A percentile compares a stretch with the other conserved stretches of the same genome.
phyloP scores from a whole-genome alignment of 2,113 vertebrate genomes.

The Hemichromis elongatus region DNA sequence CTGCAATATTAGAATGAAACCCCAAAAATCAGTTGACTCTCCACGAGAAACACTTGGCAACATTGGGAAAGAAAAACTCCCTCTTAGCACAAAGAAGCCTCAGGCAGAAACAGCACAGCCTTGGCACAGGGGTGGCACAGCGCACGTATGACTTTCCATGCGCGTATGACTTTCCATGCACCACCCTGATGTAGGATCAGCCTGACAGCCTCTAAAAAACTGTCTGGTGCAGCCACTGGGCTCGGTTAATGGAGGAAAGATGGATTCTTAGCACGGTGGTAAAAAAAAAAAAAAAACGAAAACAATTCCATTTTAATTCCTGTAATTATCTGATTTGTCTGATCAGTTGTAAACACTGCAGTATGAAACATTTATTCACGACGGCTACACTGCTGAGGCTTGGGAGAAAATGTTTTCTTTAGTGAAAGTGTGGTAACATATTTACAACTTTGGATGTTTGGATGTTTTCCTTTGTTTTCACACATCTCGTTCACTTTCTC shows the following conservation, averaged over 20 bases:
- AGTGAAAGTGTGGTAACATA: background rate
- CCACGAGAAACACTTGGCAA: background rate
- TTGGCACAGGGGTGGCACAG: no score
- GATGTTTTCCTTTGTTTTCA: background rate
- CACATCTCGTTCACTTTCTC: background rate
- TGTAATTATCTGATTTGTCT: background rate
- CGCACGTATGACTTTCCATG: background rate
- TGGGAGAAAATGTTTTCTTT: background rate
- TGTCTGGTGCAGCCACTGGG: background rate
- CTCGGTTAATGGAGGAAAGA: background rate
- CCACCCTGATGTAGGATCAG: background rate
- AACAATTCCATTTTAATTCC: background rate
- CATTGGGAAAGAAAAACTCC: background rate
- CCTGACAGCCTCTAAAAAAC: background rate
- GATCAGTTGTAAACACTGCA: background rate
- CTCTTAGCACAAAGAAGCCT: background rate
- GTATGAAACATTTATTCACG: accelerated
- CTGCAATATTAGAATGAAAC: background rate
- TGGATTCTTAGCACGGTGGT: background rate
- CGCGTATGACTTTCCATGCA: background rate
- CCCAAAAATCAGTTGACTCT: background rate
- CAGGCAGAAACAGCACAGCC: background rate
- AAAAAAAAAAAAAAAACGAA: background rate
- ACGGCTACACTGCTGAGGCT: background rate
- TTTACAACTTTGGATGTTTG: background rate